These are phyloP conservation scores for Rapana venosa DNA, from an alignment of 2,888 invertebrate genomes.

Conservation along the genomic window DNA sequence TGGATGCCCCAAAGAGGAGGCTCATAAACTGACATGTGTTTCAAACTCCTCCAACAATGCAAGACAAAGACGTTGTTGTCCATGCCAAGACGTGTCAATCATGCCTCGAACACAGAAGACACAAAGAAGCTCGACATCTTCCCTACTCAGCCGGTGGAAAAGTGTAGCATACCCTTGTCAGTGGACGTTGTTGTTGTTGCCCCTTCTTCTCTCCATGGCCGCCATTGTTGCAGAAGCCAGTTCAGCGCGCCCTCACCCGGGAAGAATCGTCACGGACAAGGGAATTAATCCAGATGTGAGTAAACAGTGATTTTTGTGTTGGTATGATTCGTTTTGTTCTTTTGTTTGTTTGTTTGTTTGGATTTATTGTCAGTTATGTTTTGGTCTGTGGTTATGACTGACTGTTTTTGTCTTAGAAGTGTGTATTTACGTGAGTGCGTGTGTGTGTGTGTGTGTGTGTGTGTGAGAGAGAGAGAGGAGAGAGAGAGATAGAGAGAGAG, in stretches of 20 bases:
- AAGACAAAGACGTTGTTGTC: not conserved
- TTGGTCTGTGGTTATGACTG: too few relatives aligned
- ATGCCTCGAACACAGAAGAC: not conserved
- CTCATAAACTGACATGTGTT: not conserved
- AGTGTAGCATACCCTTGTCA: not conserved
- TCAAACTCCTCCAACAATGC: not conserved
- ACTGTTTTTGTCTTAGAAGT: too few relatives aligned
- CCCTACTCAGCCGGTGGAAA: not conserved
- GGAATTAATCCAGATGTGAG: slow-evolving; percentile 13
- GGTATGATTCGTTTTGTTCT: too few relatives aligned
- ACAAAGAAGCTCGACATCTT: not conserved
- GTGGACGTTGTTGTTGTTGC: not conserved
- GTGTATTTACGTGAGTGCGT: too few relatives aligned
- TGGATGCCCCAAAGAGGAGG: too few relatives aligned
- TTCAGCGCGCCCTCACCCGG: not conserved
- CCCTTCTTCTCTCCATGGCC: not conserved
- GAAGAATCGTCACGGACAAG: not conserved
- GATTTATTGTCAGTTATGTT: too few relatives aligned
- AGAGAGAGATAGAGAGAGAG: too few relatives aligned
- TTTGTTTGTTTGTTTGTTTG: too few relatives aligned
- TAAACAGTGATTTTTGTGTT: not conserved
- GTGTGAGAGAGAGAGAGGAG: too few relatives aligned
- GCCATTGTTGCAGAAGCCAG: not conserved
- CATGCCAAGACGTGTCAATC: not conserved
- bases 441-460: too few relatives aligned